These are phyloP conservation scores for Conops quadrifasciatus DNA, from an alignment of 2,888 invertebrate genomes.

Conservation along the genomic window DNA sequence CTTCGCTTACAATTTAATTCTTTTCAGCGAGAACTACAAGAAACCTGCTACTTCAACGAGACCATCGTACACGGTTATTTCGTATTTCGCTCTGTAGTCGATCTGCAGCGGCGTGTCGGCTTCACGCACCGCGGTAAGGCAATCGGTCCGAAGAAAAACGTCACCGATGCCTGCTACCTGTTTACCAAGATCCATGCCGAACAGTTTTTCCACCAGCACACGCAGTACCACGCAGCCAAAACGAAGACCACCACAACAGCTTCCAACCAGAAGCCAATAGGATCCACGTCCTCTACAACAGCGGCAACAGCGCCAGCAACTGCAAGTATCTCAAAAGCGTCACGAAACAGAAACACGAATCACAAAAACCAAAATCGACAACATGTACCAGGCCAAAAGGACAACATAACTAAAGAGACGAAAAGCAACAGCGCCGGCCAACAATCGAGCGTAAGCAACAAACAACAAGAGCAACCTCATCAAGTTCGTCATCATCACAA, in stretches of 20 bases:
- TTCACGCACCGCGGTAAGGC: conserved; percentile 65
- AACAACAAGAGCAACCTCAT: conserved; percentile 55
- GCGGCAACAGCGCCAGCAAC: conserved; percentile 42
- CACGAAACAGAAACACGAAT: conserved; percentile 44
- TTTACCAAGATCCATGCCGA: conserved; percentile 63
- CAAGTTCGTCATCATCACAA: conserved; percentile 63
- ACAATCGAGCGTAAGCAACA: conserved; percentile 45
- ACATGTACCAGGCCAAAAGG: conserved; percentile 50
- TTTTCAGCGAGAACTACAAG: conserved; percentile 61
- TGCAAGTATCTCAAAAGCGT: conserved; percentile 44
- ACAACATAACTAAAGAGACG: conserved; percentile 50
- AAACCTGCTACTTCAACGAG: conserved; percentile 65
- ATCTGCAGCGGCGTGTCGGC: conserved; percentile 63
- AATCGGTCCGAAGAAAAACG: conserved; percentile 61
- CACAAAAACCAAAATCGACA: conserved; percentile 49
- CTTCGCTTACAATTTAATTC: neutral
- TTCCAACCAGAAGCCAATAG: conserved; percentile 1
- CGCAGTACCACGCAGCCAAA: conserved; percentile 41
- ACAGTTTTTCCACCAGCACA: conserved; percentile 61
- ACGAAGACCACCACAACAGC: conserved; percentile 38
- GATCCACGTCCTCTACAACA: conserved; percentile 5
- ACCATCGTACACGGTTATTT: conserved; percentile 64
- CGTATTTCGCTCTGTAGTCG: conserved; percentile 63
- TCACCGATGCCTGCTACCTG: conserved; percentile 63
- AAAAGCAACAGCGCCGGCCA: conserved; percentile 53